These are phyloP conservation scores for Cheirogaleus medius DNA, from an alignment of 2,113 vertebrate genomes.

Conservation along the genomic window DNA sequence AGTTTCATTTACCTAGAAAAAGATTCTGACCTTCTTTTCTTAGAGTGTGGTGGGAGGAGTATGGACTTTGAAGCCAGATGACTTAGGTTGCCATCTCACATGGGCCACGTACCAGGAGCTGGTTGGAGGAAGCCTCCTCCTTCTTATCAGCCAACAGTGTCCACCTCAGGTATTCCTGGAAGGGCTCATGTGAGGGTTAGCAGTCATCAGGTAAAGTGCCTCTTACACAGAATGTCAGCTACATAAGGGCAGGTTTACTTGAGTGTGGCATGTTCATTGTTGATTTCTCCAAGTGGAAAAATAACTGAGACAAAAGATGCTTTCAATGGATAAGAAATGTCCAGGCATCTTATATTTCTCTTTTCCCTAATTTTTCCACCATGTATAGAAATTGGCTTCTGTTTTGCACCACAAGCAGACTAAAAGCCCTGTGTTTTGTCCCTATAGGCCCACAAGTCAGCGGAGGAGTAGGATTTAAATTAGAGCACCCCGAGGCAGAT, in stretches of 20 bases:
- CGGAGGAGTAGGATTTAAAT: neutral
- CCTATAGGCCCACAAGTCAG: neutral
- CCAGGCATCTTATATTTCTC: neutral
- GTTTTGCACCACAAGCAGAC: neutral
- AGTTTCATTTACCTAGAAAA: neutral
- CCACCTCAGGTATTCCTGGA: neutral
- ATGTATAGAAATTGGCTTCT: neutral
- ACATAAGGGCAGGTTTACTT: neutral
- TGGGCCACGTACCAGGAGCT: neutral
- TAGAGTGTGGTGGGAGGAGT: neutral
- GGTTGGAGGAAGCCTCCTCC: neutral
- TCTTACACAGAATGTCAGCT: neutral
- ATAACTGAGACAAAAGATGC: neutral
- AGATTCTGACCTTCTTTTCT: neutral
- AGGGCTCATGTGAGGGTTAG: neutral
- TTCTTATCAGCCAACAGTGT: neutral
- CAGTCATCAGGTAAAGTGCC: neutral
- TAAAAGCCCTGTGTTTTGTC: neutral
- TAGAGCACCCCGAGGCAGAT: neutral
- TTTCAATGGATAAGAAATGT: neutral
- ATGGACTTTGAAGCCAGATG: neutral
- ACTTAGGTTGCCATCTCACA: neutral
- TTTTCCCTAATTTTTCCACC: neutral
- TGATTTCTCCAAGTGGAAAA: neutral
- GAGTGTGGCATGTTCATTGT: neutral